A percentile compares a stretch with the other conserved stretches of the same genome.
Evolutionary conservation across 2,888 invertebrate species (phyloP).

Genomic region (Timema cristinae): DNA sequence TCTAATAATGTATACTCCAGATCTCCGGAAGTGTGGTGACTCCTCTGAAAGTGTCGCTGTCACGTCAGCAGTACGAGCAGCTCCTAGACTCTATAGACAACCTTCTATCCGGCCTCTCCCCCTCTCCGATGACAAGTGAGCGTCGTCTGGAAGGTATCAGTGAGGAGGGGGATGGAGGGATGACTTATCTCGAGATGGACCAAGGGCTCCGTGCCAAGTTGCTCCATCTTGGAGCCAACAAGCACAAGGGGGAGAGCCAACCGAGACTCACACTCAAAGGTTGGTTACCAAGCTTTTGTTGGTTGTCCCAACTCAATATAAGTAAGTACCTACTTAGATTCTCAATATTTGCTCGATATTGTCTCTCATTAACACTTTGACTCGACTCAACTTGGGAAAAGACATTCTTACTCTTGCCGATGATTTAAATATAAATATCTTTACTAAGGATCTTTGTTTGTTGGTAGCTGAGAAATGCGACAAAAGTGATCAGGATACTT

Average conservation of each 20-base stretch:
- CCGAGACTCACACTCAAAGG: not conserved
- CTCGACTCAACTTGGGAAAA: no score
- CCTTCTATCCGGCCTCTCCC: conserved; percentile 40
- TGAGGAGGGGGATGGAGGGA: conserved; percentile 48
- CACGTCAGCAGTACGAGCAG: conserved; percentile 86
- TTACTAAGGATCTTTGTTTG: no score
- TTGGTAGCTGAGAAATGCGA: no score
- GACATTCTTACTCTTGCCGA: no score
- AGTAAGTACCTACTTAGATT: no score
- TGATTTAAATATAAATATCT: no score
- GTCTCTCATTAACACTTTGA: no score
- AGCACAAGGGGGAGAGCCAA: not conserved
- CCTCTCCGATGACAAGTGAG: conserved; percentile 38
- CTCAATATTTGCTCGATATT: no score
- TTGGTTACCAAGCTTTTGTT: not conserved
- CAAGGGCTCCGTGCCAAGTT: conserved; percentile 58
- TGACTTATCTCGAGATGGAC: conserved; percentile 56
- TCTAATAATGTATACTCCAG: conserved; percentile 39
- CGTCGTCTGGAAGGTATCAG: conserved; percentile 42
- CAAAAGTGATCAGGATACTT: no score
- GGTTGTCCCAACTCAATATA: no score
- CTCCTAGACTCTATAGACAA: conserved; percentile 65
- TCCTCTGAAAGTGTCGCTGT: conserved; percentile 78
- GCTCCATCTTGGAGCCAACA: not conserved
- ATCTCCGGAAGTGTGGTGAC: conserved; percentile 76